A percentile compares a stretch with the other conserved stretches of the same genome.
phyloP scores from a whole-genome alignment of 2,797 vertebrate genomes.

The Odontamblyopus rebecca region DNA sequence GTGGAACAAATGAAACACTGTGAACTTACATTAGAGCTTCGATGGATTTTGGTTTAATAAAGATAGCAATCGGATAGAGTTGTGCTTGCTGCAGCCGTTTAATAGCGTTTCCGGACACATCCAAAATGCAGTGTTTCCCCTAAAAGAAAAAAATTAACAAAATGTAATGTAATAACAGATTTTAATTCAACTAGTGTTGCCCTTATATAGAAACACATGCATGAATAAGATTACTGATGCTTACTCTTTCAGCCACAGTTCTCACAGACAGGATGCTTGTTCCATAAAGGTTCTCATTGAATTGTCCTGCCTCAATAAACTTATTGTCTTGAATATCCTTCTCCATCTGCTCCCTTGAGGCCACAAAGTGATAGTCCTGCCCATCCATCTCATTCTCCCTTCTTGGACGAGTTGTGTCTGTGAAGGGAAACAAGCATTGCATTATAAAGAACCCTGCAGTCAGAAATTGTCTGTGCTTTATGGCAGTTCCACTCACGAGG shows the following conservation, averaged over 20 bases:
- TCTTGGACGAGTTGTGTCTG: slow-evolving; percentile 94
- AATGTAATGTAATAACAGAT: neutral
- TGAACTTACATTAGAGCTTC: slow-evolving; percentile 95
- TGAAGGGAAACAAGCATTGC: slow-evolving; percentile 5
- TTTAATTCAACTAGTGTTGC: neutral
- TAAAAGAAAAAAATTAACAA: slow-evolving; percentile 49
- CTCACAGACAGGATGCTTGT: slow-evolving; percentile 97
- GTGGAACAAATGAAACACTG: neutral
- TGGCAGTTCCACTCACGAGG: slow-evolving; percentile 85
- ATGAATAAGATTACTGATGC: slow-evolving; percentile 17
- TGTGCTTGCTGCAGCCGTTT: slow-evolving; percentile 99
- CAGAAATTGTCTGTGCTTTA: neutral
- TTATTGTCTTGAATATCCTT: slow-evolving; percentile 99
- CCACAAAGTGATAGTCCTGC: slow-evolving; percentile 97
- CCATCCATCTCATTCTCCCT: slow-evolving; percentile 95
- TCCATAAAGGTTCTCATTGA: slow-evolving; percentile 98
- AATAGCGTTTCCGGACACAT: slow-evolving; percentile 98
- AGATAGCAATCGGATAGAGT: slow-evolving; percentile 97
- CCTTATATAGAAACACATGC: neutral
- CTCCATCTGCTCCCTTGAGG: slow-evolving; percentile 96
- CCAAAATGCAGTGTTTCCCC: slow-evolving; percentile 99
- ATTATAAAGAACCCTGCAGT: neutral
- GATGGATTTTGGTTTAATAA: slow-evolving; percentile 99
- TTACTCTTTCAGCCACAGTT: slow-evolving; percentile 94
- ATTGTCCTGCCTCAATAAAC: slow-evolving; percentile 98